Percentiles rank a stretch among this genome's conserved stretches.
Conservation (phyloP, 2,888 invertebrate genomes). For the Smittia aterrima region DNA sequence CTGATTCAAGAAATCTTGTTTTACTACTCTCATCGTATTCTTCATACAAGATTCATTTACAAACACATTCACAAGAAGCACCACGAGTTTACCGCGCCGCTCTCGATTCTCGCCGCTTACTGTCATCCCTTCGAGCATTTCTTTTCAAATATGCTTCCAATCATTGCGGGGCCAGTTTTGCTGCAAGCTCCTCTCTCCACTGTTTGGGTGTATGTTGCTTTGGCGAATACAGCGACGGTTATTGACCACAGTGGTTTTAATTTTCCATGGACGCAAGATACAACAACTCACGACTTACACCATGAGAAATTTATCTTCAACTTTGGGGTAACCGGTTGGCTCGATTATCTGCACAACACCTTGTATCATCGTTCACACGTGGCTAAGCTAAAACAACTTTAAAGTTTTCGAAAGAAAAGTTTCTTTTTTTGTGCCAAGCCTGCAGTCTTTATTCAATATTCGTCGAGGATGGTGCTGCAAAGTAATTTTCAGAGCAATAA, state of each 20-base stretch:
- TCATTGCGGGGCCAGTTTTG: slow-evolving; percentile 14
- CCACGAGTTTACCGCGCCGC: slow-evolving; percentile 40
- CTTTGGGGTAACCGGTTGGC: too few species aligned
- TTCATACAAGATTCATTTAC: slow-evolving; percentile 37
- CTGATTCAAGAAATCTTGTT: slow-evolving; percentile 17
- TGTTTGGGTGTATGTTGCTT: slow-evolving; percentile 1
- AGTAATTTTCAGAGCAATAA: too few species aligned
- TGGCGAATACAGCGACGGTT: slow-evolving; percentile 7
- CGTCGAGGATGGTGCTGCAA: too few species aligned
- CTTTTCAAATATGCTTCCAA: slow-evolving; percentile 35
- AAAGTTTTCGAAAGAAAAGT: too few species aligned
- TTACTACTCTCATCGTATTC: slow-evolving; percentile 32
- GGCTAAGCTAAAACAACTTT: too few species aligned
- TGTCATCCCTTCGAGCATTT: slow-evolving; percentile 39
- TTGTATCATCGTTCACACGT: too few species aligned
- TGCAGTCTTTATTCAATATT: too few species aligned
- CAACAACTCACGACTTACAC: slow-evolving; percentile 38
- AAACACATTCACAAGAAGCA: slow-evolving; percentile 41
- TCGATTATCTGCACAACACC: too few species aligned
- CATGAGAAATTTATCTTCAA: not conserved
- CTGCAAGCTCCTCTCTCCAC: not conserved
- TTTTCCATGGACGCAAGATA: slow-evolving; percentile 34
- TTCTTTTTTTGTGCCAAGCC: too few species aligned
- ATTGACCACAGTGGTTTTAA: slow-evolving; percentile 39
- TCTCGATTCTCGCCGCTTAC: slow-evolving; percentile 36